These are phyloP conservation scores for Vimba vimba DNA, from an alignment of 2,113 vertebrate species.

Conservation along the genomic window DNA sequence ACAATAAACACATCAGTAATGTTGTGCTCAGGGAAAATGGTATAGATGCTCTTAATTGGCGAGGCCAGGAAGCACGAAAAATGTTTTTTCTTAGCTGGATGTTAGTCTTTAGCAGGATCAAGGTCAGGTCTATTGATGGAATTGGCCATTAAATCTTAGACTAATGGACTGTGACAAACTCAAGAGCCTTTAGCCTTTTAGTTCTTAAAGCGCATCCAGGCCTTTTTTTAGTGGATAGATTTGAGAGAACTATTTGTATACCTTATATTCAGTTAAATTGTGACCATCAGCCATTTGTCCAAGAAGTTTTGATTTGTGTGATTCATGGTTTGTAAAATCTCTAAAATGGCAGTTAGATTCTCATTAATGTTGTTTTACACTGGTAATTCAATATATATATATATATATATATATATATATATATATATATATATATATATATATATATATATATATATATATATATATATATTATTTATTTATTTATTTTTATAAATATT, in stretches of 20 bases:
- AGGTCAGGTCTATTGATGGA: slow-evolving; percentile 48
- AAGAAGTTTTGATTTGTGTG: not conserved
- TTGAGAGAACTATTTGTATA: slow-evolving; percentile 17
- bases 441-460: too few relatives aligned
- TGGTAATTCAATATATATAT: not conserved
- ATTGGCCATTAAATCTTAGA: slow-evolving; percentile 50
- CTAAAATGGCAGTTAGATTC: not conserved
- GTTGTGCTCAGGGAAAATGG: slow-evolving; percentile 41
- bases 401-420: too few relatives aligned
- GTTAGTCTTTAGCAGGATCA: slow-evolving; percentile 41
- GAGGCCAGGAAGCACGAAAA: slow-evolving; percentile 41
- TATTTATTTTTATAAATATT: not conserved
- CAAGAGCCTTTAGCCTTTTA: slow-evolving; percentile 49
- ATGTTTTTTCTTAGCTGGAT: slow-evolving; percentile 34
- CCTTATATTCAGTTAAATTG: slow-evolving; percentile 32
- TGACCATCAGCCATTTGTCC: slow-evolving; percentile 14
- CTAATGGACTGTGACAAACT: slow-evolving; percentile 46
- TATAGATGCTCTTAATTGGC: slow-evolving; percentile 49
- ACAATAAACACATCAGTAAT: slow-evolving; percentile 51
- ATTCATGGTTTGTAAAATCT: not conserved
- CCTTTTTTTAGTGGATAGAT: slow-evolving; percentile 8
- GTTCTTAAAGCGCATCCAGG: slow-evolving; percentile 26
- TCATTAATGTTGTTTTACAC: not conserved
- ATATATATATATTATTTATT: too few relatives aligned
- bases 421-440: too few relatives aligned